These are phyloP conservation scores for Catharus ustulatus DNA, from an alignment of 2,797 vertebrate species.

Conservation along the genomic window DNA sequence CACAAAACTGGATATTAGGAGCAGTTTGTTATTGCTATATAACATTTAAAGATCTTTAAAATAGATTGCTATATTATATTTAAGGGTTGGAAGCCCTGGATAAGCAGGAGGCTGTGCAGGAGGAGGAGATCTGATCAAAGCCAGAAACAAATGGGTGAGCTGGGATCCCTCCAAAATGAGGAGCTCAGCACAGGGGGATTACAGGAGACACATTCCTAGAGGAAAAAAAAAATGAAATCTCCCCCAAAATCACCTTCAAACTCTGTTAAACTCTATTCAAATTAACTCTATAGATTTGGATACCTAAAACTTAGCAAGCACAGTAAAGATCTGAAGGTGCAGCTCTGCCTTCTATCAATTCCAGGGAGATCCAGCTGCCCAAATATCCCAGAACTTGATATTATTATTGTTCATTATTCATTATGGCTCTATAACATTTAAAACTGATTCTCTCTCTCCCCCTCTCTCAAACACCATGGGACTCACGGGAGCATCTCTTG, in stretches of 20 bases:
- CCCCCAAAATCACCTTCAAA: not conserved
- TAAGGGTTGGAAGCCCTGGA: not conserved
- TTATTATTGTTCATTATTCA: too few relatives aligned
- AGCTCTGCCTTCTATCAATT: not conserved
- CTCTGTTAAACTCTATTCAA: not conserved
- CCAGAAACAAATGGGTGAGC: fast-evolving
- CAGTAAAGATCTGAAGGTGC: not conserved
- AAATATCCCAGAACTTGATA: not conserved
- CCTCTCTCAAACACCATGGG: not conserved
- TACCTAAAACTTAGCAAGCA: not conserved
- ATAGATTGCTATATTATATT: not conserved
- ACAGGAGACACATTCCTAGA: not conserved
- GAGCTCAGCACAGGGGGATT: not conserved
- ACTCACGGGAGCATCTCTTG: not conserved
- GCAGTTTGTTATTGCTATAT: too few relatives aligned
- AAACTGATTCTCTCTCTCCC: not conserved
- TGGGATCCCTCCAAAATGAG: not conserved
- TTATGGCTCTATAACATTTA: not conserved
- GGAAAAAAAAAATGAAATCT: not conserved
- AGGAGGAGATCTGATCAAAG: not conserved
- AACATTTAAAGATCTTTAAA: not conserved
- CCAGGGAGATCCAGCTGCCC: not conserved
- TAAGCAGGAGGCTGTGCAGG: not conserved
- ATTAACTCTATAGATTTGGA: not conserved
- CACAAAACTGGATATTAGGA: not conserved